These are phyloP conservation scores for Camponotus vicinus DNA, from an alignment of 1,140 invertebrate genomes.

Conservation along the genomic window DNA sequence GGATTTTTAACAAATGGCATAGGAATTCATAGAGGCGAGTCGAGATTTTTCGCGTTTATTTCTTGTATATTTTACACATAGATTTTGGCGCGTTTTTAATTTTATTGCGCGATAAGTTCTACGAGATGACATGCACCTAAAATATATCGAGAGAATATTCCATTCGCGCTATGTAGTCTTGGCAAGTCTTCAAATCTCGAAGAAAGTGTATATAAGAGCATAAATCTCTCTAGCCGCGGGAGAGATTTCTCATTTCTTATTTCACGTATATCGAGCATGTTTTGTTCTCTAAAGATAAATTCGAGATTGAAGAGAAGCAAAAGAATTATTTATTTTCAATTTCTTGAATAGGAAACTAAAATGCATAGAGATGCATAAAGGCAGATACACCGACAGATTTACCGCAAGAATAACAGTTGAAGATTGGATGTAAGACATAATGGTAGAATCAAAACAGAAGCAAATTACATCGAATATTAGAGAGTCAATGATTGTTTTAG, in stretches of 20 bases:
- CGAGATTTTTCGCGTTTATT: slow-evolving; percentile 13
- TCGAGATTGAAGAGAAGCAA: slow-evolving; percentile 23
- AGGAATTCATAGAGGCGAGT: not conserved
- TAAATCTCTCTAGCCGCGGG: slow-evolving; percentile 46
- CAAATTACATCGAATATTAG: slow-evolving; percentile 7
- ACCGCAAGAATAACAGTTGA: not conserved
- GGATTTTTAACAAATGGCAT: slow-evolving; percentile 15
- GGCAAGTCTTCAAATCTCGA: slow-evolving; percentile 53
- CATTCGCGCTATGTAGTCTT: slow-evolving; percentile 17
- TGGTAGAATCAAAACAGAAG: not conserved
- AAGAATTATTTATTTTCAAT: not conserved
- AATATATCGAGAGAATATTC: slow-evolving; percentile 56
- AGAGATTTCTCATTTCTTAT: slow-evolving; percentile 39
- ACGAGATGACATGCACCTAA: slow-evolving; percentile 31
- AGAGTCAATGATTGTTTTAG: slow-evolving; percentile 64
- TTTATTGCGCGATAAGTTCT: slow-evolving; percentile 52
- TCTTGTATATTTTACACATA: slow-evolving; percentile 16
- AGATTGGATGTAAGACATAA: not conserved
- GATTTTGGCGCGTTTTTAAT: slow-evolving; percentile 46
- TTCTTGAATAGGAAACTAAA: not conserved
- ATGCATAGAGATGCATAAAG: not conserved
- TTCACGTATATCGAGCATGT: not conserved
- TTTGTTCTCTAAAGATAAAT: slow-evolving; percentile 46
- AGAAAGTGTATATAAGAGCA: slow-evolving; percentile 19
- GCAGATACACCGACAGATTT: not conserved